These are phyloP conservation scores for Andricus quercusramuli DNA, from an alignment of 2,888 invertebrate species.

Conservation along the genomic window DNA sequence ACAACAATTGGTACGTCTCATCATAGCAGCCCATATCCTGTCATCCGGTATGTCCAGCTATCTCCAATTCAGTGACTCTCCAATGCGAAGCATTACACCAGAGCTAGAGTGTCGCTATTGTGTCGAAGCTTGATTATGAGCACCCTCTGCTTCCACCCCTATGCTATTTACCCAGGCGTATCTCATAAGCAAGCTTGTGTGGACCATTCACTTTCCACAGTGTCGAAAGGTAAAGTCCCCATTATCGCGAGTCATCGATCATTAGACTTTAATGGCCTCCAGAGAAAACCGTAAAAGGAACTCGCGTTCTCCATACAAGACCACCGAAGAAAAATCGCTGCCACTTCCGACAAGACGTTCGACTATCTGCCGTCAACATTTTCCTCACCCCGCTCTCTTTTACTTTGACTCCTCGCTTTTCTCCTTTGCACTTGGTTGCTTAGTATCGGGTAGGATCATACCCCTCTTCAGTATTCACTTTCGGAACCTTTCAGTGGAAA, in stretches of 20 bases:
- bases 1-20: conserved; percentile 35
- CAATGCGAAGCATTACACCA: conserved; percentile 3
- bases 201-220: conserved; percentile 48
- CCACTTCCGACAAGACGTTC: conserved; percentile 60
- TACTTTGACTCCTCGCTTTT: conserved; percentile 42
- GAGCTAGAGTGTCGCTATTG: conserved; percentile 2
- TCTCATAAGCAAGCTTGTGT: conserved; percentile 36
- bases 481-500: conserved; percentile 21
- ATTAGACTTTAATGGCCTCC: conserved; percentile 63
- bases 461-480: conserved; percentile 13
- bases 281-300: conserved; percentile 52
- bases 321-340: conserved; percentile 68
- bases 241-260: conserved; percentile 72
- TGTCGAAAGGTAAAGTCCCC: conserved; percentile 47
- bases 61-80: conserved; percentile 30
- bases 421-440: not conserved
- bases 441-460: conserved; percentile 20
- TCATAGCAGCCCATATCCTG: conserved; percentile 27
- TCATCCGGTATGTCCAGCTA: conserved; percentile 24
- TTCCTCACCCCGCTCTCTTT: conserved; percentile 48
- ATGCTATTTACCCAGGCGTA: conserved; percentile 30
- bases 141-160: conserved; percentile 16
- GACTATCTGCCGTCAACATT: conserved; percentile 53
- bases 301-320: conserved; percentile 57
- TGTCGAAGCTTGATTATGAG: conserved; percentile 36